These are phyloP conservation scores for Epinotia brunnichana DNA, from an alignment of 2,888 invertebrate species.

Conservation along the genomic window DNA sequence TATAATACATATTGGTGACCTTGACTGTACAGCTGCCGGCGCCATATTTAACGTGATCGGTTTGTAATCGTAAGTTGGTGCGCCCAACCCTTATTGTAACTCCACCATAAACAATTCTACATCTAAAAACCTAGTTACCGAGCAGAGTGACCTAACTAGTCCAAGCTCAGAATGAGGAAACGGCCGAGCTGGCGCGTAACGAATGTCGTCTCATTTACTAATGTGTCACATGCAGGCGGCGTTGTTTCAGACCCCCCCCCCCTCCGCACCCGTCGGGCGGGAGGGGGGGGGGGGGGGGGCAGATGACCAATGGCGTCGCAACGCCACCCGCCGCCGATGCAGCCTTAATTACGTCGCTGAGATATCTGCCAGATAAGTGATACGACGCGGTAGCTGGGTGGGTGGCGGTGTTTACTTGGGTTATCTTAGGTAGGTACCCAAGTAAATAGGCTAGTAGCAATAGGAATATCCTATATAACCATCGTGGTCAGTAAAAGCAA, in stretches of 20 bases:
- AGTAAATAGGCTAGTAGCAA: too few relatives aligned
- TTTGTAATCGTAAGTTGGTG: too few relatives aligned
- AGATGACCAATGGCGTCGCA: slow-evolving; percentile 76
- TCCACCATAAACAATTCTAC: background rate
- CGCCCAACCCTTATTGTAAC: too few relatives aligned
- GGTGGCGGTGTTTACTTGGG: slow-evolving; percentile 15
- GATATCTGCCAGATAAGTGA: slow-evolving; percentile 51
- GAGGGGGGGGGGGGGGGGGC: slow-evolving; percentile 47
- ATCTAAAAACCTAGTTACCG: background rate
- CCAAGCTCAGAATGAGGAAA: slow-evolving; percentile 63
- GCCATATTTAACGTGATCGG: too few relatives aligned
- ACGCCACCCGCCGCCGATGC: slow-evolving; percentile 63
- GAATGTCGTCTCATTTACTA: slow-evolving; percentile 84
- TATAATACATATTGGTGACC: too few relatives aligned
- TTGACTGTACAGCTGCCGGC: too few relatives aligned
- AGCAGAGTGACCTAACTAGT: slow-evolving; percentile 25
- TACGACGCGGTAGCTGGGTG: slow-evolving; percentile 20
- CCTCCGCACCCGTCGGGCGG: slow-evolving; percentile 16
- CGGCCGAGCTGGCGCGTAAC: slow-evolving; percentile 80
- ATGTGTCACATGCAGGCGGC: slow-evolving; percentile 84
- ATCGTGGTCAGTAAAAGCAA: background rate
- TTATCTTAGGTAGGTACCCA: background rate
- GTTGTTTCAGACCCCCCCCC: slow-evolving; percentile 71
- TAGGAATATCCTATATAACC: background rate
- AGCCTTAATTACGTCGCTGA: slow-evolving; percentile 72